These are phyloP conservation scores for Amblyraja radiata DNA, from an alignment of 2,797 vertebrate species.

Conservation along the genomic window DNA sequence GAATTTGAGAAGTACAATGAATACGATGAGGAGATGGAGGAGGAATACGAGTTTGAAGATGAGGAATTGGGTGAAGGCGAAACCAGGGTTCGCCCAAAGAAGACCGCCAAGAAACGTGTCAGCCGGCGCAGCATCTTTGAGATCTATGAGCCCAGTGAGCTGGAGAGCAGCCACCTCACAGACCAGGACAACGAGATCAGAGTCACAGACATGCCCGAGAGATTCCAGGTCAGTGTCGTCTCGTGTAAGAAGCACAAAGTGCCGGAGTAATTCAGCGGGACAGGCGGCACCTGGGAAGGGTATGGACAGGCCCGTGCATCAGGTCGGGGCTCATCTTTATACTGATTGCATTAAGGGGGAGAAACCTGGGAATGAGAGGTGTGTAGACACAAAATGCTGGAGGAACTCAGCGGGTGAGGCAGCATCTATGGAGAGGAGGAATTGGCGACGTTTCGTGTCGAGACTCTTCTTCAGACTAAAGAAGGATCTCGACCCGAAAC, in stretches of 20 bases:
- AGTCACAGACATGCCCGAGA: conserved; percentile 91
- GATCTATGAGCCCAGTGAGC: conserved; percentile 93
- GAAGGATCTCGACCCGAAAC: too few relatives aligned
- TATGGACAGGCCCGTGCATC: too few relatives aligned
- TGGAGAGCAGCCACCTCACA: conserved; percentile 96
- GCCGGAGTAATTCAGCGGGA: too few relatives aligned
- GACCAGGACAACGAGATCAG: conserved; percentile 99
- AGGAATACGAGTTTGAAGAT: conserved; percentile 76
- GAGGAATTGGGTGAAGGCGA: conserved; percentile 84
- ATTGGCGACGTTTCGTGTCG: too few relatives aligned
- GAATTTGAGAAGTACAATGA: conserved; percentile 89
- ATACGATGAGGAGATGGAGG: conserved; percentile 86
- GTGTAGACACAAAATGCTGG: too few relatives aligned
- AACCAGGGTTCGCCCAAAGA: conserved; percentile 84
- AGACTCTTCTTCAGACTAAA: too few relatives aligned
- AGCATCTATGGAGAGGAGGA: too few relatives aligned
- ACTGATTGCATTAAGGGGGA: too few relatives aligned
- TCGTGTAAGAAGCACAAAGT: not conserved
- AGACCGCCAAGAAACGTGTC: conserved; percentile 85
- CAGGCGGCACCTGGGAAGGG: too few relatives aligned
- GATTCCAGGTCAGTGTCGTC: conserved; percentile 79
- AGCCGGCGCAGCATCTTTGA: conserved; percentile 96
- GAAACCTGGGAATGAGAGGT: too few relatives aligned
- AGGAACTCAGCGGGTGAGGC: too few relatives aligned
- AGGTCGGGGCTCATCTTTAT: too few relatives aligned